Conservation (phyloP, 2,113 vertebrate genomes). For the Mirounga angustirostris region DNA sequence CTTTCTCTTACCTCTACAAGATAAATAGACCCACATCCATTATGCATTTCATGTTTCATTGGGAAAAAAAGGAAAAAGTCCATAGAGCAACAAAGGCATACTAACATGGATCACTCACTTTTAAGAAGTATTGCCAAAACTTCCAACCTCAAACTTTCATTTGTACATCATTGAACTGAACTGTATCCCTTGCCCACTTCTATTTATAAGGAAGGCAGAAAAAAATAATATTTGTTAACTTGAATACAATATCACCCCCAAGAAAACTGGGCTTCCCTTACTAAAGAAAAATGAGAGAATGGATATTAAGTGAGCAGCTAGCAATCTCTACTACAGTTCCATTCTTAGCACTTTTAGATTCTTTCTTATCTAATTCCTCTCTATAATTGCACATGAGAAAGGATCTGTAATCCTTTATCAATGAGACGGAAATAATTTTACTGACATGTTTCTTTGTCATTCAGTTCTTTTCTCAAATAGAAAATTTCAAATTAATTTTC, state of each 20-base stretch:
- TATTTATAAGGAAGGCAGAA: not conserved
- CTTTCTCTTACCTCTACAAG: not conserved
- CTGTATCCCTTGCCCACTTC: not conserved
- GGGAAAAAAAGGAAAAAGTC: not conserved
- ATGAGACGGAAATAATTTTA: conserved; percentile 32
- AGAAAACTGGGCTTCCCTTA: not conserved
- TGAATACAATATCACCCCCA: not conserved
- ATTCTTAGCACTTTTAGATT: not conserved
- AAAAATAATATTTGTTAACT: not conserved
- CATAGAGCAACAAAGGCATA: not conserved
- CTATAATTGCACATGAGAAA: conserved; percentile 29
- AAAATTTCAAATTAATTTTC: not conserved
- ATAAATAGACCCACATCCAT: not conserved
- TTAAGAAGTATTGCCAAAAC: not conserved
- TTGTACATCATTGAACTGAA: conserved; percentile 9
- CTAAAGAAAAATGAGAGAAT: not conserved
- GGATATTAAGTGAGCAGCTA: not conserved
- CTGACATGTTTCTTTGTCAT: not conserved
- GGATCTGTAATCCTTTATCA: conserved; percentile 18
- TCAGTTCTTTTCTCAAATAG: conserved; percentile 43
- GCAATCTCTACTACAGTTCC: not conserved
- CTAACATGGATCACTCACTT: not conserved
- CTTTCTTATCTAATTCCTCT: conserved; percentile 44
- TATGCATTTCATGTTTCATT: not conserved
- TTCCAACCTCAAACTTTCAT: not conserved